Evolutionary conservation across 30 jellyfish, hydroid and myxozoan species (phyloP), one percentile per base, ranked within the genome.

Genomic region (Hydractinia echinata): DNA sequence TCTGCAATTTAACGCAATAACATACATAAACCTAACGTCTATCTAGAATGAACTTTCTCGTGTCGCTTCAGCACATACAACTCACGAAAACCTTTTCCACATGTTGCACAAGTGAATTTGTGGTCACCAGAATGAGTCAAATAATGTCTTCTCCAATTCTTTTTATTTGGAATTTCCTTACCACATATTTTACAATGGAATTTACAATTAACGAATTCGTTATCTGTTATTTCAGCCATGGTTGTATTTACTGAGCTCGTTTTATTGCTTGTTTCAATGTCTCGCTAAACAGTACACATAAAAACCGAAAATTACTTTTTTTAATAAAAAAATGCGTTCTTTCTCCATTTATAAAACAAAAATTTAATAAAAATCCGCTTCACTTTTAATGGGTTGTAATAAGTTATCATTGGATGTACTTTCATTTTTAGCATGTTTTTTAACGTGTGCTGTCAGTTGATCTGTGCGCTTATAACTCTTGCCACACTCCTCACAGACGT

Each of bases 121-220:
- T 58, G 10, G 52, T 76, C 84, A 50, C 14, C 84, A 54, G 79
- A 49, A 21, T 76, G 84, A 51, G 54, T 19, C 76, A 58, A 76
- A 21, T 50, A 76, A 76, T 76, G 84, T 51, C 54, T 51, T 54
- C 55, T 76, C 84, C 84, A 76, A 15, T 72, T 21, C 44, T 19
- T 72, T 18, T 56, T 16, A 56, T 72, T 72, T 21, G 81, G 81
- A 21, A 72, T 16, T 20, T 72, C 81, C 61, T 72, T 72, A 72
- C 62, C 56, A 50, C 81, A 72, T 16, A 72, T 19, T 72, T 61
- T 56, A 72, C 81, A 72, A 56, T 72, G 44, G 61, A 72, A 72
- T 16, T 72, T 56, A 72, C 44, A 56, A 20, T 56, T 72, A 50
- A 72, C 81, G n/a, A 30, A 30, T 30, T 30, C 44, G 44, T 30